phyloP scores from a whole-genome alignment of 2,113 vertebrate genomes.

The Indri indri region DNA sequence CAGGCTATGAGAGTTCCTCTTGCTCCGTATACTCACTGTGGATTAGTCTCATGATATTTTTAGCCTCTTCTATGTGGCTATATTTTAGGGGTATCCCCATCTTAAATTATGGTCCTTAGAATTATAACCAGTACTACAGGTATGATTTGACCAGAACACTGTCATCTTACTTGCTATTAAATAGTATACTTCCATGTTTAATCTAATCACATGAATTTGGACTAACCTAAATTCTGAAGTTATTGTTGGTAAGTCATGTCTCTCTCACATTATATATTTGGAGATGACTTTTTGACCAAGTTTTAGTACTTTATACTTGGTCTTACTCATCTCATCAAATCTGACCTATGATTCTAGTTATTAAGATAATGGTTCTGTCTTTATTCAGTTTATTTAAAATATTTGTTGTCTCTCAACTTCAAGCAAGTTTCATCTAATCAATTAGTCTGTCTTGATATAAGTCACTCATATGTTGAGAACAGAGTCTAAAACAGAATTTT shows the following conservation, averaged over 20 bases:
- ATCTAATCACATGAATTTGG: neutral
- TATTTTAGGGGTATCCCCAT: neutral
- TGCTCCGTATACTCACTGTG: neutral
- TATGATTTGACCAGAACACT: neutral
- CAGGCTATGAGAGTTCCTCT: neutral
- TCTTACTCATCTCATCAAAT: neutral
- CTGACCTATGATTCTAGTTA: neutral
- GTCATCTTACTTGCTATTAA: neutral
- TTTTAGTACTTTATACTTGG: neutral
- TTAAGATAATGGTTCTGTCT: neutral
- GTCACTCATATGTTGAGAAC: neutral
- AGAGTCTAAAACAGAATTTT: neutral
- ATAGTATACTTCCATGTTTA: neutral
- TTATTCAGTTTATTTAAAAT: neutral
- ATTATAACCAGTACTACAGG: neutral
- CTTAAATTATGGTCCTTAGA: neutral
- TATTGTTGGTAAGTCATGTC: neutral
- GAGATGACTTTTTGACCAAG: neutral
- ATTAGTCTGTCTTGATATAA: neutral
- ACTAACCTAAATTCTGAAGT: neutral
- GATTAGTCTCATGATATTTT: neutral
- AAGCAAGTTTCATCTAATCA: neutral
- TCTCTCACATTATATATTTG: neutral
- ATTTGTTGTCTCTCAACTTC: neutral
- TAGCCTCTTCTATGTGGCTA: neutral